These are phyloP conservation scores for Montipora foliosa DNA, from an alignment of 64 coral and sea anemone species.

Conservation along the genomic window DNA sequence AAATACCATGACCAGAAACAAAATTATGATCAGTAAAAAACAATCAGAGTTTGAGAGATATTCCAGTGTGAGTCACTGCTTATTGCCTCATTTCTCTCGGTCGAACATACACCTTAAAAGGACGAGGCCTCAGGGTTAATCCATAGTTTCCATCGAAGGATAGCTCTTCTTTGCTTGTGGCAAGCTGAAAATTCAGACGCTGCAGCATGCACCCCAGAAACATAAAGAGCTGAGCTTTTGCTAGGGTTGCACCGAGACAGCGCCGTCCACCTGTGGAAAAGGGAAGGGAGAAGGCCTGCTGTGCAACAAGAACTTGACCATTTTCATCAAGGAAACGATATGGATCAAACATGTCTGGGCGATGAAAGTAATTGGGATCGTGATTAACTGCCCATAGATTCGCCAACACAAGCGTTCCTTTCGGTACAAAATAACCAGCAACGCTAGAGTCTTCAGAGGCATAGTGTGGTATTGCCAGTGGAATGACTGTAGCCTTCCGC, in stretches of 20 bases:
- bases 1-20: too few relatives aligned
- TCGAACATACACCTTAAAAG: neutral
- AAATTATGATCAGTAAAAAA: too few relatives aligned
- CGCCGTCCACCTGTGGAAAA: constrained; percentile 79
- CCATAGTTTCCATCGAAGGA: constrained; percentile 12
- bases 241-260: constrained; percentile 65
- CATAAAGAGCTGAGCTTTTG: constrained; percentile 81
- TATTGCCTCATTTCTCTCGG: too few relatives aligned
- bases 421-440: too few relatives aligned
- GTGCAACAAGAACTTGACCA: constrained; percentile 18
- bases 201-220: constrained; percentile 39
- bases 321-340: constrained; percentile 76
- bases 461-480: too few relatives aligned
- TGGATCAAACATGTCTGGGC: neutral
- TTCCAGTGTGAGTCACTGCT: too few relatives aligned
- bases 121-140: neutral
- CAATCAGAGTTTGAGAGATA: too few relatives aligned
- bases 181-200: constrained; percentile 3
- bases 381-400: too few relatives aligned
- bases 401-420: too few relatives aligned
- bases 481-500: neutral
- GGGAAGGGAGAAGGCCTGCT: constrained; percentile 54
- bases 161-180: neutral
- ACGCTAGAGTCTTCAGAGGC: too few relatives aligned
- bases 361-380: too few relatives aligned